Evolutionary conservation across 2,113 vertebrate genomes (phyloP), one percentile per base, ranked within the genome.

Genomic region (Sarotherodon lohbergeri): DNA sequence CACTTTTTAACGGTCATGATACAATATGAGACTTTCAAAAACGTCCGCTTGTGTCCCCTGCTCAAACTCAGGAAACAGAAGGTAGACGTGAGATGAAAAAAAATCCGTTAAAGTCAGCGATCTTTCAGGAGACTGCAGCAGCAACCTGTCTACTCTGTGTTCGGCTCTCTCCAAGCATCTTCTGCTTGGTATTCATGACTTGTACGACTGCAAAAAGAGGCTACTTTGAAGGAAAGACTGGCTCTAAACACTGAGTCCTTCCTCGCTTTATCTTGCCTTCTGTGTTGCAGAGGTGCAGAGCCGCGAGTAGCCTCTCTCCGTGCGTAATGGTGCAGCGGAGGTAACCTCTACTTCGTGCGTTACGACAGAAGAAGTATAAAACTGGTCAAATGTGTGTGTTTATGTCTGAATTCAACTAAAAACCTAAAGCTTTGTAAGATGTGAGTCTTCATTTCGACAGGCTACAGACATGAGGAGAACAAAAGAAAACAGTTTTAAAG

Each of bases 101-200:
- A 32, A 9, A 46, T 13, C 5, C 9, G 22, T 27, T 52, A 4
- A 50, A 83, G 36, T 14, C 57, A 22, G 57, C 3, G 17, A 46
- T 80, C 79, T 68, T 78, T 63, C 46, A 34, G 41, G 13, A 3
- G 68, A 17, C 50, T 29, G 80, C 81, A 76, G 73, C 86, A 59
- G 83, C 81, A 48, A 63, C 10, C 19, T 4, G 66, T 27, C 63
- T 22, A 6, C 46, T 63, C 80, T 56, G 81, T 68, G 61, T 81
- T 29, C 32, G 34, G 55, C 27, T 59, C 57, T 73, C 68, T 63
- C 85, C 55, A 55, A 36, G 84, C 89, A 84, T 81, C 76, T 86
- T 90, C 93, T 93, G 93, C 63, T 95, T 94, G 87, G 84, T 95
- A 94, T 95, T 90, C 95, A 92, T 91, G 80, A 52, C 84, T 5